Conservation (phyloP, 2,113 vertebrate species). For the Arizona elegans region DNA sequence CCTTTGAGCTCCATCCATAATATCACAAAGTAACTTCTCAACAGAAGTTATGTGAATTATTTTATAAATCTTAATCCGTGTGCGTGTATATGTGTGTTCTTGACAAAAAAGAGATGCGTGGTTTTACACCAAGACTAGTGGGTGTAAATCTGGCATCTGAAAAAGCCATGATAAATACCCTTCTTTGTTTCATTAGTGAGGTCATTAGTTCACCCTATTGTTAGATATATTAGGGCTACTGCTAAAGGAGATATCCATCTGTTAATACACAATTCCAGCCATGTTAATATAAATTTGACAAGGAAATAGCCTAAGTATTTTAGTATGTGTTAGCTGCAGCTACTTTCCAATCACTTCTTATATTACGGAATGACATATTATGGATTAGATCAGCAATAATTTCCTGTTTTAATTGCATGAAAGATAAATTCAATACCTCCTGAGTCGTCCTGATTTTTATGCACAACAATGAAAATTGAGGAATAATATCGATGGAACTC, state of each 20-base stretch:
- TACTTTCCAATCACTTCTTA: neutral
- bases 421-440: neutral
- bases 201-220: neutral
- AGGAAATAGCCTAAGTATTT: neutral
- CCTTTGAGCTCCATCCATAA: neutral
- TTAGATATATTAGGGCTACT: neutral
- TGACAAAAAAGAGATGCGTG: neutral
- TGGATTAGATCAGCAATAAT: neutral
- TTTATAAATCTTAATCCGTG: neutral
- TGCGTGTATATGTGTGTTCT: neutral
- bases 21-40: neutral
- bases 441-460: neutral
- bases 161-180: neutral
- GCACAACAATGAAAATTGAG: neutral
- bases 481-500: slow-evolving; percentile 1
- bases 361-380: neutral
- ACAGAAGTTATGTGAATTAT: neutral
- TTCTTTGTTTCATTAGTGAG: neutral
- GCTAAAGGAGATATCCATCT: neutral
- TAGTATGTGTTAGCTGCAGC: neutral
- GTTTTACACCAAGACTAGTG: neutral
- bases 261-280: neutral
- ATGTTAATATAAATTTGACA: neutral
- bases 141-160: neutral
- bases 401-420: neutral